Evolutionary conservation across 2,113 vertebrate species (phyloP).

Genomic region (Anolis sagrei): DNA sequence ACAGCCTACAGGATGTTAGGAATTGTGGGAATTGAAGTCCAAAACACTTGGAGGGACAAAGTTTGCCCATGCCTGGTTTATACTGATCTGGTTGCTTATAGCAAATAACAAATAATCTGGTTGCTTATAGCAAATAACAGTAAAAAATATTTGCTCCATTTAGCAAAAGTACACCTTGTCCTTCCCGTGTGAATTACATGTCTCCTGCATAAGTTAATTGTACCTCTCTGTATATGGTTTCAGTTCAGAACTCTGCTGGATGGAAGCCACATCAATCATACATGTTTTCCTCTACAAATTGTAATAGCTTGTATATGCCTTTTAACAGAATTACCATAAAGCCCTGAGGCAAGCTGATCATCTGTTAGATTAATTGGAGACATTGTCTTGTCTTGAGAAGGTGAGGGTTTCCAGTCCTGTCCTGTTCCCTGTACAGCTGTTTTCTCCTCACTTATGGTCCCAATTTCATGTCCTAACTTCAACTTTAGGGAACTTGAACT

Average conservation of each 20-base stretch:
- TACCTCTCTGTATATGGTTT: neutral
- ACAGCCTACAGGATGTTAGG: too few relatives aligned
- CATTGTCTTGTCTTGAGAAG: slow-evolving; percentile 70
- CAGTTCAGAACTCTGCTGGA: neutral
- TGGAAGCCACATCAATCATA: neutral
- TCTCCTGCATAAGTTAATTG: neutral
- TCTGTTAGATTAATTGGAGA: slow-evolving; percentile 83
- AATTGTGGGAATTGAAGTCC: too few relatives aligned
- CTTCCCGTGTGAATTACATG: neutral
- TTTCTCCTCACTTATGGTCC: slow-evolving; percentile 67
- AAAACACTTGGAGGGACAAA: too few relatives aligned
- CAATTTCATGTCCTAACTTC: slow-evolving; percentile 53
- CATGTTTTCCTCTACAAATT: slow-evolving; percentile 7
- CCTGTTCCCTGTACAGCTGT: slow-evolving; percentile 54
- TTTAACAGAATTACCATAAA: slow-evolving; percentile 78
- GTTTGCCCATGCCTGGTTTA: too few relatives aligned
- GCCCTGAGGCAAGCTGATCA: slow-evolving; percentile 86
- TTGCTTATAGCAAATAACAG: too few relatives aligned
- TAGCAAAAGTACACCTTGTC: neutral
- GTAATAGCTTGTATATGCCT: neutral
- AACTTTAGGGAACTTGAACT: slow-evolving; percentile 47
- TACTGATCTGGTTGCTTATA: too few relatives aligned
- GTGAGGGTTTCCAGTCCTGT: slow-evolving; percentile 49
- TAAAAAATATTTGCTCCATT: neutral
- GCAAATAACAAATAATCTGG: too few relatives aligned